A percentile compares a stretch with the other conserved stretches of the same genome.
Conservation (phyloP, 2,113 vertebrate species). For the Sphaerodactylus townsendi region DNA sequence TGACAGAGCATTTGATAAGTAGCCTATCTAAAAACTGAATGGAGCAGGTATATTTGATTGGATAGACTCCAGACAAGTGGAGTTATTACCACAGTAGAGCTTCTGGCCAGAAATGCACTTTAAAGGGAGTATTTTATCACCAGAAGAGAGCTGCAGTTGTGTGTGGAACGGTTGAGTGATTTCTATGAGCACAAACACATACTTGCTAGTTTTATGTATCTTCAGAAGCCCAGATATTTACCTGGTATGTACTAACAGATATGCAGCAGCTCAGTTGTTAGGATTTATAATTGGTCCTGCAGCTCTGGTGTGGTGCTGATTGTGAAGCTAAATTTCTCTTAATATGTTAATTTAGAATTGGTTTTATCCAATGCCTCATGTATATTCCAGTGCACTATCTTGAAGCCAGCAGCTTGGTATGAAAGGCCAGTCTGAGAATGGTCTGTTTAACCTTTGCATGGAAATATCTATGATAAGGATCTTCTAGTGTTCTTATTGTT, state of each 20-base stretch:
- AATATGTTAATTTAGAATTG: neutral
- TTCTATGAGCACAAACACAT: neutral
- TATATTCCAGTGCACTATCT: neutral
- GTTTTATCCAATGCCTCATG: neutral
- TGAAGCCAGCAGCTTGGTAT: neutral
- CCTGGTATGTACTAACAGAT: neutral
- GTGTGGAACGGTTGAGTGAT: neutral
- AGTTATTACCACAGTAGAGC: constrained; percentile 1
- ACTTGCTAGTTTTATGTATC: neutral
- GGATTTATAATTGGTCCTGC: neutral
- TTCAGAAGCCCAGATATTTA: neutral
- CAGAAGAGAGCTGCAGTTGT: neutral
- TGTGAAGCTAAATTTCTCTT: neutral
- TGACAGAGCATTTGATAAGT: neutral
- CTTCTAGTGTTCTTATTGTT: neutral
- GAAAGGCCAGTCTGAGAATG: neutral
- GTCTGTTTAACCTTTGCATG: neutral
- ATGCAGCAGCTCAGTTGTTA: neutral
- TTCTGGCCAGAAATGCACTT: constrained; percentile 8
- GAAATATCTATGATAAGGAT: neutral
- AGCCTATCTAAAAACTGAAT: neutral
- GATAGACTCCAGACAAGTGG: neutral
- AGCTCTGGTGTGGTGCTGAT: neutral
- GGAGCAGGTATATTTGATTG: neutral
- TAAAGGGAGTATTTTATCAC: constrained; percentile 15